These are phyloP conservation scores for Kryptolebias marmoratus DNA, from an alignment of 2,113 vertebrate genomes.

Conservation along the genomic window DNA sequence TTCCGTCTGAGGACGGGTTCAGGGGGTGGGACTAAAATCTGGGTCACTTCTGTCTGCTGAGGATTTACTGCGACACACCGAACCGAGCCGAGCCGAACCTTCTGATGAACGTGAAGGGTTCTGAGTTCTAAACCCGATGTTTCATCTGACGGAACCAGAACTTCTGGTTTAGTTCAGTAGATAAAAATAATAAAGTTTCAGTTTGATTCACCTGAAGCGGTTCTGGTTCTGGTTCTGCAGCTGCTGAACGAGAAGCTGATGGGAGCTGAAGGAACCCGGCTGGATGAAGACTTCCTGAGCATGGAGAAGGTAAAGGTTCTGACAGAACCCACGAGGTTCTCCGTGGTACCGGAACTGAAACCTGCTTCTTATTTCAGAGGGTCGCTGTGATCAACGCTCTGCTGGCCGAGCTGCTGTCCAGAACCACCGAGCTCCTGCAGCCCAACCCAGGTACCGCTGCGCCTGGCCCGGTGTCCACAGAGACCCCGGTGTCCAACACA, in stretches of 20 bases:
- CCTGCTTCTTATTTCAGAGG: slow-evolving; percentile 75
- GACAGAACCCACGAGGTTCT: accelerated
- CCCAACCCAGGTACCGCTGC: slow-evolving; percentile 90
- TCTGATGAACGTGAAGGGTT: too few relatives aligned
- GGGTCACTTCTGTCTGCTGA: neutral
- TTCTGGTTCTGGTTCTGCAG: slow-evolving; percentile 65
- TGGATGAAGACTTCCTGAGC: slow-evolving; percentile 90
- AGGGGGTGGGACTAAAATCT: neutral
- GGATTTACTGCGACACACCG: slow-evolving; percentile 23
- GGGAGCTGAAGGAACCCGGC: slow-evolving; percentile 91
- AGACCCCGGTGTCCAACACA: neutral
- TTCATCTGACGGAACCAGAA: too few relatives aligned
- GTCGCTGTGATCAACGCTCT: slow-evolving; percentile 85
- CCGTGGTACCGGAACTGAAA: neutral
- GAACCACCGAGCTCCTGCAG: slow-evolving; percentile 90
- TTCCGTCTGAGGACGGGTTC: neutral
- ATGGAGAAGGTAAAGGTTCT: slow-evolving; percentile 87
- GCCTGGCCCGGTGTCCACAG: too few relatives aligned
- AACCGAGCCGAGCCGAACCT: neutral
- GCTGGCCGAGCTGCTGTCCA: slow-evolving; percentile 87
- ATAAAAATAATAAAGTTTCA: neutral
- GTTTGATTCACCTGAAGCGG: too few relatives aligned
- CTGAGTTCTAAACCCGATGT: too few relatives aligned
- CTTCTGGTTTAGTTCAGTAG: neutral
- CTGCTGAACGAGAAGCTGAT: slow-evolving; percentile 92